Evolutionary conservation across 2,113 vertebrate species (phyloP).

Genomic region (Rhombomys opimus): DNA sequence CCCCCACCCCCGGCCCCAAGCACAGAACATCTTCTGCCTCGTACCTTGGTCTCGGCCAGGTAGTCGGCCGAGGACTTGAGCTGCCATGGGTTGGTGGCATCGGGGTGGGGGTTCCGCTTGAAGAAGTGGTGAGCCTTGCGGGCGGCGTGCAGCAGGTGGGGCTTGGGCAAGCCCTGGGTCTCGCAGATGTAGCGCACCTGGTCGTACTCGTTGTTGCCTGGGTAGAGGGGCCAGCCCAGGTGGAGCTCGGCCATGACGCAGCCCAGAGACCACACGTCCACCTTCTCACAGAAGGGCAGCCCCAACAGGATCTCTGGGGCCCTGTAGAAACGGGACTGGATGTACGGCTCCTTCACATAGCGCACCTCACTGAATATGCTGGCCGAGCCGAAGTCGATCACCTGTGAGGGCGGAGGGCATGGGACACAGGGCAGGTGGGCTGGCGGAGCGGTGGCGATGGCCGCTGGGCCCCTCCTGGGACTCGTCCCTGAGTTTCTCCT

Average conservation of each 20-base stretch:
- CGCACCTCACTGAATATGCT: conserved; percentile 86
- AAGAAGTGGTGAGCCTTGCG: conserved; percentile 87
- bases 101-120: conserved; percentile 52
- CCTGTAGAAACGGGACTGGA: conserved; percentile 90
- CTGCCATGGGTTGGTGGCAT: conserved; percentile 82
- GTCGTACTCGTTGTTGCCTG: conserved; percentile 84
- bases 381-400: conserved; percentile 89
- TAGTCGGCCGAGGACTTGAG: conserved; percentile 83
- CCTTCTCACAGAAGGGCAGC: conserved; percentile 88
- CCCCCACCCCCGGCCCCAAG: neutral
- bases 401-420: conserved; percentile 31
- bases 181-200: conserved; percentile 89
- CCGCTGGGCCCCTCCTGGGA: rapidly evolving
- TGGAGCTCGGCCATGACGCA: conserved; percentile 88
- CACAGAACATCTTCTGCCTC: neutral
- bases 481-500: neutral
- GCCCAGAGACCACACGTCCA: conserved; percentile 90
- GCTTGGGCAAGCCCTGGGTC: conserved; percentile 85
- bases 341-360: conserved; percentile 85
- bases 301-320: conserved; percentile 89
- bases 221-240: conserved; percentile 89
- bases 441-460: rapidly evolving
- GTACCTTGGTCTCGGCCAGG: conserved; percentile 67
- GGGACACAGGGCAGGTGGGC: neutral
- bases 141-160: conserved; percentile 80